A percentile compares a stretch with the other conserved stretches of the same genome.
phyloP scores from a whole-genome alignment of 2,113 vertebrate genomes.

The Actenoides hombroni region DNA sequence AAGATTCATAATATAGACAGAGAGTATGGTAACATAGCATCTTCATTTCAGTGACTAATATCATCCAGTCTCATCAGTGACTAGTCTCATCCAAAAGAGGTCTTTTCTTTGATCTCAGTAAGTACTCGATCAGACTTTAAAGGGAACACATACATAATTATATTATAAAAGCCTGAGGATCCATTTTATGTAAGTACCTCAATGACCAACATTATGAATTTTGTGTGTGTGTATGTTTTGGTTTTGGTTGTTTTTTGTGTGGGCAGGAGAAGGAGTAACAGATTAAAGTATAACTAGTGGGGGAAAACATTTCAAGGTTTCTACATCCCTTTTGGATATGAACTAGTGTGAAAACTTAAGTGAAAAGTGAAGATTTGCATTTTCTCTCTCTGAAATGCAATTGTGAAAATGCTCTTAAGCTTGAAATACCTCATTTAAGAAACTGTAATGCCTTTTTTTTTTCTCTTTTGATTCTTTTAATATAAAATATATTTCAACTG shows the following conservation, averaged over 20 bases:
- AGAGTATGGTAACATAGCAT: background rate
- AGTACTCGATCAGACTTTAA: background rate
- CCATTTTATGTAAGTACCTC: background rate
- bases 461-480: background rate
- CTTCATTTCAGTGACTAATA: background rate
- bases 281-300: background rate
- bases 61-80: background rate
- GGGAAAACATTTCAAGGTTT: background rate
- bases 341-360: background rate
- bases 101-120: background rate
- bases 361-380: background rate
- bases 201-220: background rate
- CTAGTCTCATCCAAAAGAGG: background rate
- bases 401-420: background rate
- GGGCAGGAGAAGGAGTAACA: background rate
- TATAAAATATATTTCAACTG: background rate
- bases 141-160: background rate
- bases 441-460: background rate
- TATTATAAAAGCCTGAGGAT: background rate
- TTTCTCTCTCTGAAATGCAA: background rate
- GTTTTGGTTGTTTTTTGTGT: background rate
- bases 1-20: background rate
- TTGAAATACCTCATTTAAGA: conserved; percentile 4
- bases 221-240: too few relatives aligned
- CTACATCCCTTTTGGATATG: background rate